A percentile compares a stretch with the other conserved stretches of the same genome.
Conservation (phyloP, 2,797 vertebrate species). For the Xenopus petersii region DNA sequence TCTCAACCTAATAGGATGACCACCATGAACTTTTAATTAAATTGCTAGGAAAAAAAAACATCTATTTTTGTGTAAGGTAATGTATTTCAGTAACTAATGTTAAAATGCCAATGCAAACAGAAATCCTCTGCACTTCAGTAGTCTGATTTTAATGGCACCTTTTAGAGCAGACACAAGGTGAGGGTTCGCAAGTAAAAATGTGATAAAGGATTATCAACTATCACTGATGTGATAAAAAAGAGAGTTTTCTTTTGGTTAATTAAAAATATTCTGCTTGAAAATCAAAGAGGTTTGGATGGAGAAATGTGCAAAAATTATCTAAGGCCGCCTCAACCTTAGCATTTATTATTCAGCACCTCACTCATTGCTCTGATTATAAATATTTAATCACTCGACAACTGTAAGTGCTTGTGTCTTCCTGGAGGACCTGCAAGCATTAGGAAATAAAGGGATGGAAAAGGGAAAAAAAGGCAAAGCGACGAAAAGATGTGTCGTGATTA, state of each 20-base stretch:
- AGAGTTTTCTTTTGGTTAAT: constrained; percentile 56
- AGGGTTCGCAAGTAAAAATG: constrained; percentile 48
- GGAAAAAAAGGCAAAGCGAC: constrained; percentile 26
- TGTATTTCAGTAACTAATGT: background rate
- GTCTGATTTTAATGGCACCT: constrained; percentile 38
- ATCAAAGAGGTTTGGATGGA: constrained; percentile 65
- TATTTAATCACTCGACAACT: constrained; percentile 88
- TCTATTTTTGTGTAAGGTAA: background rate
- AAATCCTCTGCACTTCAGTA: constrained; percentile 13
- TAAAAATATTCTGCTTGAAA: constrained; percentile 62
- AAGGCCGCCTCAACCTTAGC: constrained; percentile 71
- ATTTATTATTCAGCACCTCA: constrained; percentile 85
- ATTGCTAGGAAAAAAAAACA: background rate
- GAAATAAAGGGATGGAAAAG: constrained; percentile 54
- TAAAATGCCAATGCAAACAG: constrained; percentile 22
- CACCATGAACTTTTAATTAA: background rate
- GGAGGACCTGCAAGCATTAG: constrained; percentile 72
- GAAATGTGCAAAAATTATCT: constrained; percentile 82
- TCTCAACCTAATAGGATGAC: no score
- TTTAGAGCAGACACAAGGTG: constrained; percentile 38
- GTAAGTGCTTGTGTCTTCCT: constrained; percentile 79
- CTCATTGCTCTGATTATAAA: constrained; percentile 87
- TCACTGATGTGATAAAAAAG: constrained; percentile 47
- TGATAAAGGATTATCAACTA: constrained; percentile 51
- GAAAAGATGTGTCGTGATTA: constrained; percentile 57